A percentile compares a stretch with the other conserved stretches of the same genome.
These are phyloP conservation scores for Bufo bufo DNA, from an alignment of 2,113 vertebrate species.

Conservation along the genomic window DNA sequence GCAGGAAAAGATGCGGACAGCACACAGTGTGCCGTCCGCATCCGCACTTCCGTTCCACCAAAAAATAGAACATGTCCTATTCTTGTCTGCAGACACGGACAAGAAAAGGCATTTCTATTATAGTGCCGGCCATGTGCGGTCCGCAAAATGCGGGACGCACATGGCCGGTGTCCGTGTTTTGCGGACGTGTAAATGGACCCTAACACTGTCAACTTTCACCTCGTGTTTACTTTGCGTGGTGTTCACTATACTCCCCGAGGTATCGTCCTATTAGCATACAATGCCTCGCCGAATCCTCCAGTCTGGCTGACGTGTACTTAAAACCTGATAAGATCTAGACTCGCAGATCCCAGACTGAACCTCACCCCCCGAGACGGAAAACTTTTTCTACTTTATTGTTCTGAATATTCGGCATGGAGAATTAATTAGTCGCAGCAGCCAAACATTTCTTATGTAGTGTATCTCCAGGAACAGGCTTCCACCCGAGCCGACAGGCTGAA, in stretches of 20 bases:
- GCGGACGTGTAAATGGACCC: too few relatives aligned
- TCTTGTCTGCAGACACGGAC: too few relatives aligned
- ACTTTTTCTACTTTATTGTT: conserved; percentile 2
- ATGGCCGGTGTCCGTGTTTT: too few relatives aligned
- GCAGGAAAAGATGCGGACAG: too few relatives aligned
- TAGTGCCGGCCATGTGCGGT: too few relatives aligned
- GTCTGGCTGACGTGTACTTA: not conserved
- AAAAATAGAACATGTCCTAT: too few relatives aligned
- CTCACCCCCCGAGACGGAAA: conserved; percentile 1
- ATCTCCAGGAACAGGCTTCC: too few relatives aligned
- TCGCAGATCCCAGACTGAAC: not conserved
- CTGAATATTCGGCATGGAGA: not conserved
- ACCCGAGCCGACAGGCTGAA: too few relatives aligned
- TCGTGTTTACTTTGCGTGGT: not conserved
- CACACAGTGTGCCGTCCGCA: too few relatives aligned
- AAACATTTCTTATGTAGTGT: not conserved
- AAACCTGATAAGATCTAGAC: conserved; percentile 21
- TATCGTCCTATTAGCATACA: conserved; percentile 15
- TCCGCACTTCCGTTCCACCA: too few relatives aligned
- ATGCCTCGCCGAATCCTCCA: not conserved
- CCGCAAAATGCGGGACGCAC: too few relatives aligned
- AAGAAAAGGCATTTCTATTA: too few relatives aligned
- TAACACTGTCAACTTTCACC: not conserved
- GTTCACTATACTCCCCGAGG: not conserved
- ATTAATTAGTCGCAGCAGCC: not conserved